Evolutionary conservation across 2,888 invertebrate species (phyloP).

Genomic region (Luffia ferchaultella): DNA sequence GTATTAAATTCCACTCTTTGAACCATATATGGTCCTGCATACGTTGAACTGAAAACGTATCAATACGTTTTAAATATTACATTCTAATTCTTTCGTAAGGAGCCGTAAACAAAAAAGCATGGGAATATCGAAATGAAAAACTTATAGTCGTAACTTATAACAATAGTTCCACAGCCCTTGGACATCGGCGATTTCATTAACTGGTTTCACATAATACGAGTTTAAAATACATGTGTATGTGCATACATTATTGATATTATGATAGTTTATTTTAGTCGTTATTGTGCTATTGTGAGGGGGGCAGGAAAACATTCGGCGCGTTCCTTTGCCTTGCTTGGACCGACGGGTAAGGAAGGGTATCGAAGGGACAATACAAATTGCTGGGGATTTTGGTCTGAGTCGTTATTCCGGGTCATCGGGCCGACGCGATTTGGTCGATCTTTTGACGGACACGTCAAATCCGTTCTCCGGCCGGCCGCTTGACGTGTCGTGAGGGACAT

Average conservation of each 20-base stretch:
- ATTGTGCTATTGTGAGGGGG: conserved; percentile 31
- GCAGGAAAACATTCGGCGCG: conserved; percentile 29
- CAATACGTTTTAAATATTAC: background rate
- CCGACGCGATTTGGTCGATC: conserved; percentile 63
- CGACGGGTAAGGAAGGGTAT: conserved; percentile 20
- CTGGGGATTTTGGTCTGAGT: conserved; percentile 55
- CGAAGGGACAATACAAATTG: conserved; percentile 31
- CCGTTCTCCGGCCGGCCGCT: conserved; percentile 24
- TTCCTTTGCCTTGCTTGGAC: conserved; percentile 23
- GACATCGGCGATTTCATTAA: conserved; percentile 32
- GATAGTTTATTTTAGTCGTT: conserved; percentile 58
- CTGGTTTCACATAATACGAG: conserved; percentile 60
- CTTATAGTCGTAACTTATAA: conserved; percentile 8
- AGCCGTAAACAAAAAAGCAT: conserved; percentile 32
- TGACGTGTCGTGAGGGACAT: background rate
- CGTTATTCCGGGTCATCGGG: conserved; percentile 61
- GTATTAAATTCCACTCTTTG: too few relatives aligned
- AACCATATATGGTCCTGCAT: too few relatives aligned
- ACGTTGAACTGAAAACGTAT: background rate
- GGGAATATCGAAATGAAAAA: conserved; percentile 30
- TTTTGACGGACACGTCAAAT: conserved; percentile 57
- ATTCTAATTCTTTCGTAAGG: conserved; percentile 21
- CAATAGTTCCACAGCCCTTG: conserved; percentile 31
- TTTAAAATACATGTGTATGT: conserved; percentile 65
- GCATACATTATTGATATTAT: conserved; percentile 64